A percentile compares a stretch with the other conserved stretches of the same genome.
Conservation (phyloP, 2,888 invertebrate genomes). For the Chaetogeoica ovagalla region DNA sequence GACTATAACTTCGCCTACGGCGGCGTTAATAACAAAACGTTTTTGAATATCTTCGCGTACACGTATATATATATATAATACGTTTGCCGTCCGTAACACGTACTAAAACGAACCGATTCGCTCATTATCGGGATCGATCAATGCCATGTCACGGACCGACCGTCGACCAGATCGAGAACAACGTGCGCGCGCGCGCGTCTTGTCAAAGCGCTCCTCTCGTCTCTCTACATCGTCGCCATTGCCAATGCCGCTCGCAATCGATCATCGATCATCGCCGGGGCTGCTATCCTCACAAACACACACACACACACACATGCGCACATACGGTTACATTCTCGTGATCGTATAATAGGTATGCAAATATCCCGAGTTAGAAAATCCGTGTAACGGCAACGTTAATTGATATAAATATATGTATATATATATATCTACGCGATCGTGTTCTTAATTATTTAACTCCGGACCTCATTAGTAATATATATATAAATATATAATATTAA, state of each 20-base stretch:
- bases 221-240: constrained; percentile 3
- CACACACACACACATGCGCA: too few relatives aligned
- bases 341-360: constrained; percentile 26
- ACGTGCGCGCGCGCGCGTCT: background rate
- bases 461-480: constrained; percentile 27
- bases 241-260: constrained; percentile 27
- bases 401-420: constrained; percentile 10
- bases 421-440: constrained; percentile 9
- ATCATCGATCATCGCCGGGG: constrained; percentile 43
- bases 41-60: background rate
- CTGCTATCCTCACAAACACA: too few relatives aligned
- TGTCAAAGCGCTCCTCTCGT: constrained; percentile 25
- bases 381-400: constrained; percentile 24
- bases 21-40: too few relatives aligned
- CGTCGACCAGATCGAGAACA: constrained; percentile 4
- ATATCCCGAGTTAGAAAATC: background rate
- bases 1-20: too few relatives aligned
- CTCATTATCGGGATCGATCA: constrained; percentile 50
- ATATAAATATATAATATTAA: background rate
- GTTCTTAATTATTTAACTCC: constrained; percentile 46
- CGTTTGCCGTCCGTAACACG: background rate
- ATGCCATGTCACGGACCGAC: constrained; percentile 6
- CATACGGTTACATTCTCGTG: background rate
- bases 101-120: background rate
- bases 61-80: too few relatives aligned